phyloP scores from a whole-genome alignment of 2,888 invertebrate species.

The Aleiodes alternator region DNA sequence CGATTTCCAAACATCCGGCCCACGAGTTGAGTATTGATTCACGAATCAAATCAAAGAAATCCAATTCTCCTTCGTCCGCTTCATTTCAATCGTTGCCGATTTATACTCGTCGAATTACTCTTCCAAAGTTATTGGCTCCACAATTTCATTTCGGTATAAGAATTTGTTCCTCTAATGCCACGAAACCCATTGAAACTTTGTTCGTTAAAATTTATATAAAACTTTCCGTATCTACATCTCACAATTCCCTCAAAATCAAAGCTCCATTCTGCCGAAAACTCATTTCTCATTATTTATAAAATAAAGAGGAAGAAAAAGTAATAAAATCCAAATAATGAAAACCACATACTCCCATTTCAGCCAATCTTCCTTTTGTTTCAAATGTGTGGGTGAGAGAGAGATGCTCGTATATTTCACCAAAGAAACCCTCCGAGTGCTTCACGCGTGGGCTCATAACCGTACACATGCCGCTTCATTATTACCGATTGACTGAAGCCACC shows the following conservation, averaged over 20 bases:
- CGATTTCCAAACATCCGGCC: no score
- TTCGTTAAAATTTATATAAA: no score
- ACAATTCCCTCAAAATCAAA: no score
- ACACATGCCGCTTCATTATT: slow-evolving; percentile 50
- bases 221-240: no score
- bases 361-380: neutral
- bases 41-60: slow-evolving; percentile 42
- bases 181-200: no score
- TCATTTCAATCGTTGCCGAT: slow-evolving; percentile 39
- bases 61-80: slow-evolving; percentile 52
- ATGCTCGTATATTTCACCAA: slow-evolving; percentile 9
- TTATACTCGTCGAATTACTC: no score
- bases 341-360: neutral
- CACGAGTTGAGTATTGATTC: slow-evolving; percentile 17
- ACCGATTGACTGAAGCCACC: slow-evolving; percentile 51
- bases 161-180: no score
- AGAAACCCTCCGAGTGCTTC: neutral
- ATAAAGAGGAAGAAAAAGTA: neutral
- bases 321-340: neutral
- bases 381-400: neutral
- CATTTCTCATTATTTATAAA: no score
- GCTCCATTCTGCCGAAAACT: no score
- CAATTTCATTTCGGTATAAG: no score
- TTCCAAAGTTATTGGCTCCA: no score
- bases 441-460: slow-evolving; percentile 9